Base-by-base conservation (phyloP, 2,888 invertebrate genomes). In the Eustalomyia histrio region DNA sequence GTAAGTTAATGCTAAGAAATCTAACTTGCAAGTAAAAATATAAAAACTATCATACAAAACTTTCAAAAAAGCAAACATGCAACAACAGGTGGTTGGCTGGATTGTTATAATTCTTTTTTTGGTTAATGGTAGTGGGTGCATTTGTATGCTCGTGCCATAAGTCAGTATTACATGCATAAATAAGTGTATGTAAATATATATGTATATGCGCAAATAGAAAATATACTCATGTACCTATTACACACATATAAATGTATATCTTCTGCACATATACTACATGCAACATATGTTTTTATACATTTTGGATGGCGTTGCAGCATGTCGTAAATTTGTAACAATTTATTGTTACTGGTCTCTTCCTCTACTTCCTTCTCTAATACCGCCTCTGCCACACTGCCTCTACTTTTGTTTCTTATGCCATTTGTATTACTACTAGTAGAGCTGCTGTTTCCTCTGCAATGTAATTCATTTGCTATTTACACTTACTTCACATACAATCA, bases 301-400 rank as follows among this genome's bases (percentile, higher is more conserved):
- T 79, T 82, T 61, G 76, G 60, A 55, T 80, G 65, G 65, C 79
- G 79, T 76, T 80, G 84, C 83, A 80, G 82, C 83, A 84, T 80
- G 83, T 83, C 83, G 83, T 83, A 84, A 84, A 84, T 84, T 84
- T 83, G 82, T 80, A 65, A 68, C 83, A 80, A 84, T 83, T 84
- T 84, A 84, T 84, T 84, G 83, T 79, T 79, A 58, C 81, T 78
- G 39, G 50, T 58, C 63, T 65, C 73, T 72, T 68, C 68, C 50
- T 60, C 65, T 63, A n/a, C 43, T 47, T 47, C 43, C 43, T 53
- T 35, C 57, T 50, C 50, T 52, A 29, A 29, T 29, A 33, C 55
- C 52, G 18, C 55, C 29, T 53, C 65, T 7, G 7, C 29, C 53
- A 29, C 55, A 16, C 16, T 5, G 55, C 55, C 9, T 39, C 47